phyloP scores from a whole-genome alignment of 2,797 vertebrate species.

The Argyrosomus regius region DNA sequence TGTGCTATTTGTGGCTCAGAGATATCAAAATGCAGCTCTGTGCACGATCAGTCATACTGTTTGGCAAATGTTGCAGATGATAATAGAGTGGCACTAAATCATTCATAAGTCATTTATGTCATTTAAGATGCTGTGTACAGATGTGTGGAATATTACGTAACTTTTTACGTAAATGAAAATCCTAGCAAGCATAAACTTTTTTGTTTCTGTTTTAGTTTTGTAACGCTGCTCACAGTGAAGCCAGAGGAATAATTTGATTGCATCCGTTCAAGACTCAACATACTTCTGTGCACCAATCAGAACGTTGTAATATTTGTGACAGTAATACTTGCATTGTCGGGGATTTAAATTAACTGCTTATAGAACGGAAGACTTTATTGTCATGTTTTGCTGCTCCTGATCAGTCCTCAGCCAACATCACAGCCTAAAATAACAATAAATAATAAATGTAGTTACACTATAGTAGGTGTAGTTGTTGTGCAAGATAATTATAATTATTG shows the following conservation, averaged over 20 bases:
- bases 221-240: not conserved
- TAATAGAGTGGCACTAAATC: not conserved
- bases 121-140: not conserved
- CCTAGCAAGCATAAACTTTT: not conserved
- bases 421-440: too few species aligned
- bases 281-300: not conserved
- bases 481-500: too few species aligned
- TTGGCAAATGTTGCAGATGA: not conserved
- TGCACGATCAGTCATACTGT: not conserved
- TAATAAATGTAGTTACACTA: too few species aligned
- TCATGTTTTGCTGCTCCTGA: too few species aligned
- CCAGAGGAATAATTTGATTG: not conserved
- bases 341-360: not conserved
- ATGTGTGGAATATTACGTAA: not conserved
- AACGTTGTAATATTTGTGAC: not conserved
- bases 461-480: too few species aligned
- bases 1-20: constrained; percentile 11
- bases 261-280: not conserved
- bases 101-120: not conserved
- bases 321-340: not conserved
- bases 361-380: too few species aligned
- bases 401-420: too few species aligned
- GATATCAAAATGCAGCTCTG: not conserved
- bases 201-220: not conserved
- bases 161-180: not conserved